Evolutionary conservation across 2,888 invertebrate genomes (phyloP), one percentile per base, ranked within the genome.

Genomic region (Drosophila vallismaia): DNA sequence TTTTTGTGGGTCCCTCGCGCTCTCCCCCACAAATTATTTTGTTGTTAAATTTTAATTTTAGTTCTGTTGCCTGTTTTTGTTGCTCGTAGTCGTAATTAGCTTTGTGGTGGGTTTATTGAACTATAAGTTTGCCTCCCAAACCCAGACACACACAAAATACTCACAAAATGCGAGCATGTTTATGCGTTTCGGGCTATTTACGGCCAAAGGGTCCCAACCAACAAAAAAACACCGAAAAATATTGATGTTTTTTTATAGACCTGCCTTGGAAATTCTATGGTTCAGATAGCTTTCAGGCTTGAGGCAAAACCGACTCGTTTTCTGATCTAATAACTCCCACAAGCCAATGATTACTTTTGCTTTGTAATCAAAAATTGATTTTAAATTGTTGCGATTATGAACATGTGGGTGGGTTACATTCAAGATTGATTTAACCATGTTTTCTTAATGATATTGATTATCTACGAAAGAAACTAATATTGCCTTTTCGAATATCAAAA

Each of bases 61-160:
- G 60, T 69, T 24, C 38, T 54, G 64, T 29, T 24, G 38, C 46
- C n/a, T 28, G 19, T 54, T 54, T 24, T 33, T 33, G 58, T 29
- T 24, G 51, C 42, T 52, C 7, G 28, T 5, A 28, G 6, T 58
- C 26, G 70, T 60, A 71, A 70, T 70, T 70, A 70, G 60, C 36
- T 70, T 56, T 55, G 51, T 40, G 74, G 51, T 72, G 64, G 66
- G 80, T 81, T 84, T 84, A 70, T 86, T 81, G 81, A 83, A 81
- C 86, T 60, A 72, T 62, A 64, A 53, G 56, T 40, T 55, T 19
- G 19, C 55, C 42, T 53, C 40, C 51, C 6, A 36, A 31, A 36
- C 36, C 12, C 29, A 8, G 1, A 4, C n/a, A n/a, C 53, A 71
- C 19, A 19, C 19, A 19, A 19, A 19, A 19, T 19, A 19, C 19